These are phyloP conservation scores for Thyatira batis DNA, from an alignment of 2,888 invertebrate species.

Conservation along the genomic window DNA sequence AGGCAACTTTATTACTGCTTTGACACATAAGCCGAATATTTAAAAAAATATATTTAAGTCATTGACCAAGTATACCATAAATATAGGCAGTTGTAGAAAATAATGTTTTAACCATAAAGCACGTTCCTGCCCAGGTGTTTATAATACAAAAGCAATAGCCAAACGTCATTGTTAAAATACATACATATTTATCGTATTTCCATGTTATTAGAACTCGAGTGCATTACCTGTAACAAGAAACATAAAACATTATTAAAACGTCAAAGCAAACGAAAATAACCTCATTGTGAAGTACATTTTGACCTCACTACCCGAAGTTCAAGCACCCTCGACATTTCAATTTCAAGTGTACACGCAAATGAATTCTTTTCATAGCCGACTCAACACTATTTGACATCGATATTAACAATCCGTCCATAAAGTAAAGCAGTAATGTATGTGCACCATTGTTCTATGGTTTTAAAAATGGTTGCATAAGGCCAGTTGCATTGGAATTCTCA, in stretches of 20 bases:
- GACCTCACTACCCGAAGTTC: conserved; percentile 37
- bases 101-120: not conserved
- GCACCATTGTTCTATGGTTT: conserved; percentile 36
- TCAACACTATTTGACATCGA: conserved; percentile 40
- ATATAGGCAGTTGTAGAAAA: not conserved
- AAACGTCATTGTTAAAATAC: conserved; percentile 20
- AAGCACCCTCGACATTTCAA: conserved; percentile 31
- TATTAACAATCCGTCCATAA: conserved; percentile 43
- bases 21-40: not conserved
- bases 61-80: not conserved
- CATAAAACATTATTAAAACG: conserved; percentile 31
- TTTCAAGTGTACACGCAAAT: conserved; percentile 31
- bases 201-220: conserved; percentile 13
- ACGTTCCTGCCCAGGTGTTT: not conserved
- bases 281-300: conserved; percentile 30
- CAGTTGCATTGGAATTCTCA: conserved; percentile 52
- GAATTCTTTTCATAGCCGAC: conserved; percentile 42
- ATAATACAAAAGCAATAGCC: conserved; percentile 7
- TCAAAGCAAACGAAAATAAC: conserved; percentile 27
- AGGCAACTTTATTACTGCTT: not conserved
- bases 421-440: conserved; percentile 44
- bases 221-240: conserved; percentile 53
- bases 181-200: not conserved
- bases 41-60: not conserved
- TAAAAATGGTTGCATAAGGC: conserved; percentile 41